Evolutionary conservation across 2,113 vertebrate species (phyloP).

Genomic region (Osmerus eperlanus): DNA sequence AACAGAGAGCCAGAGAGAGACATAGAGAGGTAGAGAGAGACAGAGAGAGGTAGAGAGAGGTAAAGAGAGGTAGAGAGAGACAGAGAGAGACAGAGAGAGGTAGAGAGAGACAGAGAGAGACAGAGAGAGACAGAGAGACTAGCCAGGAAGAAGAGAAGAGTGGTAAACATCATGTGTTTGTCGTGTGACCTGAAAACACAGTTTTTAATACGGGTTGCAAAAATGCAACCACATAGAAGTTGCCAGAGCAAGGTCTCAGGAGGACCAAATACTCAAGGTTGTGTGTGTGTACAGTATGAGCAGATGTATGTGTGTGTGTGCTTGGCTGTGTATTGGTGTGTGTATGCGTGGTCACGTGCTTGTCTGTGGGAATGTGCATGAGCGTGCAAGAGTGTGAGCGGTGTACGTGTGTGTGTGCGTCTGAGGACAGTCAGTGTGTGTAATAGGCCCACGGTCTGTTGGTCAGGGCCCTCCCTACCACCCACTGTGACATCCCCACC

Average conservation of each 20-base stretch:
- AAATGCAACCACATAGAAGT: not conserved
- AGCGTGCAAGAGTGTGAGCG: not conserved
- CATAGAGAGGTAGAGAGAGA: not conserved
- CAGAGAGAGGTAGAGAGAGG: no score
- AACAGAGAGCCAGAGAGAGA: no score
- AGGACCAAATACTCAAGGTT: no score
- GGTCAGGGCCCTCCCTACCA: slow-evolving; percentile 47
- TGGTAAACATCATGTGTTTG: not conserved
- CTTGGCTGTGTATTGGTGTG: not conserved
- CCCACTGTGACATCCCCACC: slow-evolving; percentile 51
- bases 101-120: not conserved
- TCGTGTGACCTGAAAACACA: not conserved
- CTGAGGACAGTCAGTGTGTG: slow-evolving; percentile 4
- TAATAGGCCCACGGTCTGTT: slow-evolving; percentile 48
- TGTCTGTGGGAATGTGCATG: not conserved
- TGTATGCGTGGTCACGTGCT: not conserved
- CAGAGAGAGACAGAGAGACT: not conserved
- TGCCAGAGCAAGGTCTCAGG: not conserved
- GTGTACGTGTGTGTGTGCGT: slow-evolving; percentile 11
- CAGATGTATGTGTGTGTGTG: not conserved
- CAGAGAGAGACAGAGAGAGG: slow-evolving; percentile 35
- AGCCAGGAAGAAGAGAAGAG: not conserved
- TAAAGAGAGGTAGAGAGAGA: no score
- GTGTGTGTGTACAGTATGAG: slow-evolving; percentile 8
- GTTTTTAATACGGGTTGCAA: not conserved